phyloP scores from a whole-genome alignment of 2,113 vertebrate genomes.

The Formicarius rufipectus region DNA sequence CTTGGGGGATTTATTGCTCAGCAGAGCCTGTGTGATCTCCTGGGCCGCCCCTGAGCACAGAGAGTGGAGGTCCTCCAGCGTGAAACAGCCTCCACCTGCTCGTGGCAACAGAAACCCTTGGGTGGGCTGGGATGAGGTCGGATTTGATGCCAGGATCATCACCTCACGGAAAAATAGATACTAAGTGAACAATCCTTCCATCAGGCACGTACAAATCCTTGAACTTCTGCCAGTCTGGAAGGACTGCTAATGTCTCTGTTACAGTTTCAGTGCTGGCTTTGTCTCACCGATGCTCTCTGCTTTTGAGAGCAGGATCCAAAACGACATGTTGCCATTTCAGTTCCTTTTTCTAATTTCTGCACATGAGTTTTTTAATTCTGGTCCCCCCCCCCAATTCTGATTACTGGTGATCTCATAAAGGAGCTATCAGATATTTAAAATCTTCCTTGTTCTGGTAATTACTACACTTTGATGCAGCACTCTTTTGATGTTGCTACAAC shows the following conservation, averaged over 20 bases:
- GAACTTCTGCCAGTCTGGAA: neutral
- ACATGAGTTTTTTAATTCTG: neutral
- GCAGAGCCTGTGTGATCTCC: neutral
- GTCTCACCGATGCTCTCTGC: neutral
- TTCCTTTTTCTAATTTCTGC: neutral
- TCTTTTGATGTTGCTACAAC: slow-evolving; percentile 59
- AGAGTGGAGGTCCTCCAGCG: rapidly evolving
- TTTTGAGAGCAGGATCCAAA: neutral
- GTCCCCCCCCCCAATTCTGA: neutral
- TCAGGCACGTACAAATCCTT: neutral
- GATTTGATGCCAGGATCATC: neutral
- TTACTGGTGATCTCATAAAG: slow-evolving; percentile 42
- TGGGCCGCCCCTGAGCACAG: neutral
- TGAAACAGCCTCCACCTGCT: neutral
- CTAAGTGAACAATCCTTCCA: slow-evolving; percentile 12
- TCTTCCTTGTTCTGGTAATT: slow-evolving; percentile 59
- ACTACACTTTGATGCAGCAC: slow-evolving; percentile 19
- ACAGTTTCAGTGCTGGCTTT: neutral
- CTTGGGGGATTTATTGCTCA: neutral
- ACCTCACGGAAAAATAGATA: neutral
- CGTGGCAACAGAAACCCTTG: neutral
- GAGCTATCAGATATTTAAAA: slow-evolving; percentile 31
- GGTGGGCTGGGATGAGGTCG: neutral
- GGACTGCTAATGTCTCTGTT: neutral
- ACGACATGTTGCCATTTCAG: neutral